phyloP scores from a whole-genome alignment of 2,113 vertebrate species.

The Theristicus caerulescens region DNA sequence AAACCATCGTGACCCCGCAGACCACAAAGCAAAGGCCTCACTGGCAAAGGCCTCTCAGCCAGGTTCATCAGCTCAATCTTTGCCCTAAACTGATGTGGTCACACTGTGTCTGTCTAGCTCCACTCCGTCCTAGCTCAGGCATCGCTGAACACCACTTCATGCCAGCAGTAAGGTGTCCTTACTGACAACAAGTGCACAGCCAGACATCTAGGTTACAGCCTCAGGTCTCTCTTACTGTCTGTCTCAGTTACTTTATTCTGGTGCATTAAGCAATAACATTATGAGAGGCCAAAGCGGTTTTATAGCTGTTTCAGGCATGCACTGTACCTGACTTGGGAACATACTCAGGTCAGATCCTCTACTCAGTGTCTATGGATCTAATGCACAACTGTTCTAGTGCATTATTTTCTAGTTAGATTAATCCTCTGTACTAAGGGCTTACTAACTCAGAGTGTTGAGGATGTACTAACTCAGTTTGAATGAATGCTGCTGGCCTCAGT shows the following conservation, averaged over 20 bases:
- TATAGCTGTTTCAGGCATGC: neutral
- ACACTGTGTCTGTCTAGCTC: neutral
- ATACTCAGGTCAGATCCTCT: neutral
- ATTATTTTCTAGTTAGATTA: neutral
- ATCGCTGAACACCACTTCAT: neutral
- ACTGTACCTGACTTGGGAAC: neutral
- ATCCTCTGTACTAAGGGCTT: neutral
- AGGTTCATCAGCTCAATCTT: neutral
- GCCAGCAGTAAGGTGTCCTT: neutral
- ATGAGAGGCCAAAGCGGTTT: neutral
- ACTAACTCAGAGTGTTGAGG: neutral
- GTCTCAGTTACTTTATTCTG: neutral
- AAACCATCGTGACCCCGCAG: neutral
- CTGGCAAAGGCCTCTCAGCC: neutral
- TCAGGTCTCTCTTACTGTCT: neutral
- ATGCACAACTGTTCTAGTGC: rapidly evolving
- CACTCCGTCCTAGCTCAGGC: neutral
- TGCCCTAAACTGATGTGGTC: neutral
- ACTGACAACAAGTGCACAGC: neutral
- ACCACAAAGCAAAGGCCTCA: neutral
- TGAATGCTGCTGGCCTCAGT: too few relatives aligned
- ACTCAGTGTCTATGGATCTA: neutral
- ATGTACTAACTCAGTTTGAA: neutral
- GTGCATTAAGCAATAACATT: neutral
- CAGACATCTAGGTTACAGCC: neutral